Conservation (phyloP, 1,140 invertebrate genomes). For the Olivierus martensii region DNA sequence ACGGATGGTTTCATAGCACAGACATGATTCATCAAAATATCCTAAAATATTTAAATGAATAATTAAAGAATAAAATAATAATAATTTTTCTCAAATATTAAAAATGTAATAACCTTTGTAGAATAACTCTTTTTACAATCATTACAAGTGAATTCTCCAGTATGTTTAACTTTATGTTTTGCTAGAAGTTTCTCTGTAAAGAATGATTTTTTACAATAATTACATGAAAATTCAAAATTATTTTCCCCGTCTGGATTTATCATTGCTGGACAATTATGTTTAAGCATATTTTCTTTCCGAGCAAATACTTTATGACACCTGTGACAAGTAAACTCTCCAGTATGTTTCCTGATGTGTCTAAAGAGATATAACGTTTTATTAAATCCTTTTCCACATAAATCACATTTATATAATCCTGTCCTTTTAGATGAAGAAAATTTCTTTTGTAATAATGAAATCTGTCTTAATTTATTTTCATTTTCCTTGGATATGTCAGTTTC, state of each 20-base stretch:
- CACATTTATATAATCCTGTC: conserved; percentile 30
- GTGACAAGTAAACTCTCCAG: conserved; percentile 35
- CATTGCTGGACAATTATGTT: conserved; percentile 3
- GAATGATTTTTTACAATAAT: conserved; percentile 9
- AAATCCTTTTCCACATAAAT: conserved; percentile 40
- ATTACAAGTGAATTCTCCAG: conserved; percentile 16
- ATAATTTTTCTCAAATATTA: not conserved
- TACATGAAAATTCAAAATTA: conserved; percentile 1
- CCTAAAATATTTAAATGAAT: no score
- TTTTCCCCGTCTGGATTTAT: not conserved
- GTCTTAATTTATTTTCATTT: no score
- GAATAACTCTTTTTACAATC: conserved; percentile 24
- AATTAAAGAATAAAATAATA: not conserved
- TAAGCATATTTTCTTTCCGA: conserved; percentile 6
- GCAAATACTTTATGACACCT: conserved; percentile 24
- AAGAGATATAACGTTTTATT: conserved; percentile 32
- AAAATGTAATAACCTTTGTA: conserved; percentile 13
- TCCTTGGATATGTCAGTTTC: no score
- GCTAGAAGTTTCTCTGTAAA: not conserved
- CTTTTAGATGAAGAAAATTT: not conserved
- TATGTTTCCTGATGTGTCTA: conserved; percentile 38
- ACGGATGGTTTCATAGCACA: not conserved
- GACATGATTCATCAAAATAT: no score
- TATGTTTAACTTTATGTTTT: conserved; percentile 2
- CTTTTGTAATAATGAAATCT: no score